These are phyloP conservation scores for Coturnix japonica DNA, from an alignment of 2,113 vertebrate genomes.

Conservation along the genomic window DNA sequence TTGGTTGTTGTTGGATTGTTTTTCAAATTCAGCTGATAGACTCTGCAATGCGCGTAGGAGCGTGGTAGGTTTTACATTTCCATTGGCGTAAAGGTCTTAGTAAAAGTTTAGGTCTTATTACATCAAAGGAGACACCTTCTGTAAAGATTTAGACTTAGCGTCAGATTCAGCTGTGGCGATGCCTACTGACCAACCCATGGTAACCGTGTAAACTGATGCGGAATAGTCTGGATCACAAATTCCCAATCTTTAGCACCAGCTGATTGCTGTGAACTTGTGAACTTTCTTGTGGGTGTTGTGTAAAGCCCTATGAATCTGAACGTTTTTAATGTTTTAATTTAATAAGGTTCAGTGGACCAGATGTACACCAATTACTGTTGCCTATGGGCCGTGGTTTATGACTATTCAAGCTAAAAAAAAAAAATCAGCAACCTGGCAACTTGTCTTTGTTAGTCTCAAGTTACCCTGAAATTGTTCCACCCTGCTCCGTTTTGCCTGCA, in stretches of 20 bases:
- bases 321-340: conserved; percentile 50
- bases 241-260: not conserved
- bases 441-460: conserved; percentile 40
- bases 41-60: not conserved
- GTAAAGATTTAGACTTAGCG: not conserved
- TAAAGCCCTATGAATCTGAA: conserved; percentile 31
- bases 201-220: not conserved
- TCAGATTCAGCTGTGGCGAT: not conserved
- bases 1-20: not conserved
- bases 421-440: conserved; percentile 48
- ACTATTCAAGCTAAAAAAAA: not conserved
- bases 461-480: conserved; percentile 41
- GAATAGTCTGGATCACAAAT: not conserved
- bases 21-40: not conserved
- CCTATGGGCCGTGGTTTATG: conserved; percentile 52
- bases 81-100: not conserved
- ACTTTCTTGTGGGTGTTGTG: conserved; percentile 33
- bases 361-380: conserved; percentile 61
- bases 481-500: conserved; percentile 15
- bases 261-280: conserved; percentile 8
- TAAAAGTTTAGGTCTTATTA: not conserved
- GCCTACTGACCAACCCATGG: not conserved
- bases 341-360: conserved; percentile 54
- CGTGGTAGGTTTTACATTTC: not conserved
- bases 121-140: not conserved